Conservation (phyloP, 2,113 vertebrate species). For the Pitta sordida region DNA sequence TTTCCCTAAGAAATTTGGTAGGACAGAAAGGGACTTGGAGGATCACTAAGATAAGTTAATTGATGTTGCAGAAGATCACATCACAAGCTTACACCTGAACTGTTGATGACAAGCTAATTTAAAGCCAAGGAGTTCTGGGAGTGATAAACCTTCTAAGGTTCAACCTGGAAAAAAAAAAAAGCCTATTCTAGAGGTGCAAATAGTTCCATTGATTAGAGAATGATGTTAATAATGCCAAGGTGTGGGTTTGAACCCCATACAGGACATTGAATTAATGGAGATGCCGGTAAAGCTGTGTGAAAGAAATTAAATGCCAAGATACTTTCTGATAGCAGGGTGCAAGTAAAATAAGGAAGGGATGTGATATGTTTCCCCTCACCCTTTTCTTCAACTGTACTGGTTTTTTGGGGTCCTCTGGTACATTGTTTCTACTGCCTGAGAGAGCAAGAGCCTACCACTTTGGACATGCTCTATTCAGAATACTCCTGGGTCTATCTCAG, state of each 20-base stretch:
- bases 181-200: neutral
- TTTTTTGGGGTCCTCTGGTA: neutral
- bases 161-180: neutral
- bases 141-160: neutral
- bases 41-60: neutral
- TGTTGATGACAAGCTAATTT: neutral
- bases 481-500: too few species aligned
- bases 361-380: neutral
- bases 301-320: neutral
- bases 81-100: neutral
- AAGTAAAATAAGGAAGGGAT: neutral
- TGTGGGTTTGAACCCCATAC: neutral
- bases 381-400: neutral
- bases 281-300: neutral
- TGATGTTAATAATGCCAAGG: neutral
- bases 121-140: neutral
- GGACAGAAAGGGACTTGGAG: neutral
- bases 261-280: neutral
- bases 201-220: neutral
- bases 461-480: neutral
- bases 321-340: neutral
- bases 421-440: rapidly evolving
- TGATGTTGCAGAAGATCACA: neutral
- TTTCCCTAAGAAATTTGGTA: neutral
- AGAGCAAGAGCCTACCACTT: too few species aligned